Evolutionary conservation across 1,140 invertebrate species (phyloP), one percentile per base, ranked within the genome.

Genomic region (Hesperophylax magnus): DNA sequence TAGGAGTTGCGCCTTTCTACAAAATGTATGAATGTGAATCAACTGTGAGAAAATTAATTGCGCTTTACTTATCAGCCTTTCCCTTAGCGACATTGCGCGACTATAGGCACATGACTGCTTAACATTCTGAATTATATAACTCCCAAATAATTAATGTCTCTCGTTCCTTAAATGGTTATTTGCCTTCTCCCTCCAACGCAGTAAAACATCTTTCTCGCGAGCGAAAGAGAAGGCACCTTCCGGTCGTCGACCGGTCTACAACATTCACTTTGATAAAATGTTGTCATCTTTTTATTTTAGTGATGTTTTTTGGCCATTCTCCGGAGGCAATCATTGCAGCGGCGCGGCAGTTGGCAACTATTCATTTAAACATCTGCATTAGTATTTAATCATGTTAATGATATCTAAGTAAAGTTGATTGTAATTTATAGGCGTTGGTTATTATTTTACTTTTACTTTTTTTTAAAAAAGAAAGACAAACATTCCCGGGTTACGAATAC

Each of bases 201-300:
- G 31, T 14, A 34, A 15, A n/a, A n/a, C 27, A 5, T 27, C 11
- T 14, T 11, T 24, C 63, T 11, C 39, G 31, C 31, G 63, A 34
- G 63, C 24, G 63, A 67, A 47, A 47, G 63, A 67, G 22, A 31
- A 31, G 22, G 63, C 63, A 17, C 14, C 1, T 67, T 31, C 22
- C 63, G 63, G 31, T 67, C 63, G 31, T 31, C 27, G 31, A 67
- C 24, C 63, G 22, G 1, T 22, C 27, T 61, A 24, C 18, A 22
- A 67, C 63, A 67, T 67, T 67, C 63, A 67, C 63, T 67, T 67
- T 34, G 27, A 67, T 67, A 27, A n/a, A 47, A 67, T 67, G n/a
- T 67, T 67, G 63, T 67, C 27, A 67, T 67, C 27, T 15, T 67
- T 67, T 67, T 67, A 27, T 67, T 67, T 34, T 67, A 34, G 15